These are phyloP conservation scores for Antitype chi DNA, from an alignment of 2,888 invertebrate species.

Conservation along the genomic window DNA sequence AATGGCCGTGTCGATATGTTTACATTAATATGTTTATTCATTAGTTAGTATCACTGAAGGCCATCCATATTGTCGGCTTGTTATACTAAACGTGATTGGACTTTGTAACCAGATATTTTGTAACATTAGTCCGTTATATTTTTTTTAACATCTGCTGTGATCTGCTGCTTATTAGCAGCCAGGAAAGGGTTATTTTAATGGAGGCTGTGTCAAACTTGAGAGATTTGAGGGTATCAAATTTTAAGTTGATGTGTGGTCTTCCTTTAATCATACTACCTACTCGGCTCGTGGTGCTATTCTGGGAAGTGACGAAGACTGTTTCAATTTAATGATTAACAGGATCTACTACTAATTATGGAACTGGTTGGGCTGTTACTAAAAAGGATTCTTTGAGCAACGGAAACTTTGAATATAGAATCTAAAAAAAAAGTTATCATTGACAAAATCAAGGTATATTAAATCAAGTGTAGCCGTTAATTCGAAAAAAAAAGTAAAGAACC, in stretches of 20 bases:
- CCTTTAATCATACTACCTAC: neutral
- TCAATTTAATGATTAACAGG: neutral
- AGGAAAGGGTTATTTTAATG: conserved; percentile 28
- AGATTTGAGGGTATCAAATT: conserved; percentile 36
- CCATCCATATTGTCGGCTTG: conserved; percentile 50
- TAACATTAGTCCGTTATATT: conserved; percentile 35
- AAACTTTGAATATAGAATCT: neutral
- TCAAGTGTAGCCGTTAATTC: neutral
- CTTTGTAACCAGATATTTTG: conserved; percentile 57
- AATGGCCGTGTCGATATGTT: conserved; percentile 52
- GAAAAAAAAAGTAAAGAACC: neutral
- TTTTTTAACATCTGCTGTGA: conserved; percentile 39
- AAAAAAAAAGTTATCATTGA: neutral
- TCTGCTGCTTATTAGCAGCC: conserved; percentile 21
- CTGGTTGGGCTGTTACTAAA: neutral
- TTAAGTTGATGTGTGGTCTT: conserved; percentile 37
- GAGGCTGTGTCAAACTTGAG: conserved; percentile 16
- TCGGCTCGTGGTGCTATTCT: neutral
- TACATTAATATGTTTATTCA: conserved; percentile 64
- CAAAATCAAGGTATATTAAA: neutral
- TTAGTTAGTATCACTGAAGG: conserved; percentile 65
- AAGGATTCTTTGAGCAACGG: neutral
- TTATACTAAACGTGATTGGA: conserved; percentile 63
- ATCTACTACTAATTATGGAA: neutral
- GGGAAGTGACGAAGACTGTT: neutral